phyloP scores from a whole-genome alignment of 2,797 vertebrate species.

The Amniataba percoides region DNA sequence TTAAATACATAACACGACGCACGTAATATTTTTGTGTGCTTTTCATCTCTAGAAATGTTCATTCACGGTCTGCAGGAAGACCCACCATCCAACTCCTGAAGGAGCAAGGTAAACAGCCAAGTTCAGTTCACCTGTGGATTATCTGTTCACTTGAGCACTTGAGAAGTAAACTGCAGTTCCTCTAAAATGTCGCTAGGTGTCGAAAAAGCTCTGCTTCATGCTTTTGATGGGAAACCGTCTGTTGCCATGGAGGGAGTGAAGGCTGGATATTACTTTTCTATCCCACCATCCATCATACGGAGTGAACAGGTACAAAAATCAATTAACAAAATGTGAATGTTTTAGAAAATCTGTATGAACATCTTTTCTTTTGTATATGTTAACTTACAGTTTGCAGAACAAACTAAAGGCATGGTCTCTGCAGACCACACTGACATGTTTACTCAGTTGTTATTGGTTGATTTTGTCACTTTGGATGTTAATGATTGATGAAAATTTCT shows the following conservation, averaged over 20 bases:
- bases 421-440: conserved; percentile 29
- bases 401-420: background rate
- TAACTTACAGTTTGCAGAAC: background rate
- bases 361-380: background rate
- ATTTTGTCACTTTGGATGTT: conserved; percentile 23
- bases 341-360: background rate
- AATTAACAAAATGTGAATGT: background rate
- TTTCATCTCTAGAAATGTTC: conserved; percentile 90
- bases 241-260: conserved; percentile 96
- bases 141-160: background rate
- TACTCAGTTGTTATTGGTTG: conserved; percentile 31
- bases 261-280: conserved; percentile 95
- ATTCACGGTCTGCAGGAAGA: conserved; percentile 96
- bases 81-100: conserved; percentile 94
- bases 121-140: background rate
- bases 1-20: background rate
- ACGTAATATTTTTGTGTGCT: background rate
- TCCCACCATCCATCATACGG: conserved; percentile 94
- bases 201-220: conserved; percentile 93
- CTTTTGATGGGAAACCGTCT: conserved; percentile 95
- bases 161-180: conserved; percentile 34
- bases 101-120: conserved; percentile 88
- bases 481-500: conserved; percentile 42
- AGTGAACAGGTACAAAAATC: conserved; percentile 91
- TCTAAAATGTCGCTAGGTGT: conserved; percentile 84